Evolutionary conservation across 2,888 invertebrate genomes (phyloP).

Genomic region (Drosophila affinis): DNA sequence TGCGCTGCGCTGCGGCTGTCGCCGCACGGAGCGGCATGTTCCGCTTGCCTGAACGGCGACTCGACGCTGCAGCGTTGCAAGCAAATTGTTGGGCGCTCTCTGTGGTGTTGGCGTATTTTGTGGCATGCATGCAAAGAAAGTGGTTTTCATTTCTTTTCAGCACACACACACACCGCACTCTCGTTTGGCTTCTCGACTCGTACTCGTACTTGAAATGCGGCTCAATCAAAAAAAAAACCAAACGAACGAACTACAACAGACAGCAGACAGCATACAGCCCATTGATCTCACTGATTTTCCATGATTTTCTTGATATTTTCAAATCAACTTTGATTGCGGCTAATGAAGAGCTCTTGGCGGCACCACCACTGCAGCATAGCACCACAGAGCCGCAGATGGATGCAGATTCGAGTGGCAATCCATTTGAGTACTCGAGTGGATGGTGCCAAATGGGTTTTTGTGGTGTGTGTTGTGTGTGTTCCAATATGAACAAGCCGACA

Average conservation of each 20-base stretch:
- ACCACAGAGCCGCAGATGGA: constrained; percentile 1
- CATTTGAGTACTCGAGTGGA: background rate
- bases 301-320: constrained; percentile 47
- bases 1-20: constrained; percentile 47
- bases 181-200: constrained; percentile 45
- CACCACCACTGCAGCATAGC: background rate
- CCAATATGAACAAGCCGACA: constrained; percentile 34
- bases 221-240: constrained; percentile 48
- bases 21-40: constrained; percentile 58
- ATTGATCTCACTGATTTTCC: constrained; percentile 74
- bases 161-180: constrained; percentile 38
- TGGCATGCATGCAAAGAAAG: constrained; percentile 81
- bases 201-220: constrained; percentile 44
- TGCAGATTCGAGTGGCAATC: background rate
- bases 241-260: constrained; percentile 23
- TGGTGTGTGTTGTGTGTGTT: constrained; percentile 38
- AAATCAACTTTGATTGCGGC: constrained; percentile 44
- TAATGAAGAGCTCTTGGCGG: constrained; percentile 38
- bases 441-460: constrained; percentile 64
- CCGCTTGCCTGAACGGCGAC: constrained; percentile 63
- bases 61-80: constrained; percentile 43
- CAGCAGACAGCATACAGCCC: constrained; percentile 19
- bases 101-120: constrained; percentile 71
- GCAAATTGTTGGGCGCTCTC: constrained; percentile 70
- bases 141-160: constrained; percentile 82